Base-by-base conservation (phyloP, 1,140 invertebrate species). In the Oryctes rhinoceros region DNA sequence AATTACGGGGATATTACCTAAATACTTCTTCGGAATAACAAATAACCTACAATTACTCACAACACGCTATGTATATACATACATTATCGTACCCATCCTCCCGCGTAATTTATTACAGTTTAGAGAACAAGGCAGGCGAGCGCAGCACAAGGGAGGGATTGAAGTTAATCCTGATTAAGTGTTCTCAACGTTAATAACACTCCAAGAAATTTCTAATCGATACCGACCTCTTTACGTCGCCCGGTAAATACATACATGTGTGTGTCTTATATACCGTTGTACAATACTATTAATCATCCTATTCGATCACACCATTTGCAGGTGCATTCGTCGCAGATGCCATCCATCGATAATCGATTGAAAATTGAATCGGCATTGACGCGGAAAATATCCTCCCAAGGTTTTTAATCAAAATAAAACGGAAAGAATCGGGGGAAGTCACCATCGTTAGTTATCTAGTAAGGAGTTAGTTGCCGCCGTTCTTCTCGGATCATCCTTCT, bases 101-200 rank as follows among this genome's bases (percentile, higher is more conserved):
- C 9, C 9, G 39, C 5, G 39, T 44, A 44, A 44, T 44, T 44
- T 44, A 44, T 44, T 44, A 44, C 39, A 44, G 39, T 44, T 44
- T 44, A 44, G 39, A 44, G 39, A 44, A 44, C 39, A 44, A 44
- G 39, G 39, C 39, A 10, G 39, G 9, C 39, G 3, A 44, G 39
- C 39, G 2, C 2, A 44, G 39, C 39, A 10, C 9, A 10, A 10
- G 9, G 39, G 9, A 10, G 39, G 39, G 39, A 53, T 53, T 53
- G 49, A 53, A 53, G n/a, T 59, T 59, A 15, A 59, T 18, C 53
- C 4, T 18, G 53, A 59, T 59, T 59, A 59, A 59, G 53, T 18
- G 53, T n/a, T 59, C 53, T 59, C 53, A 59, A 59, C 53, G n/a
- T 59, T 59, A n/a, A 59, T 59, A n/a, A 59, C 53, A 18, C 53